Evolutionary conservation across 2,888 invertebrate genomes (phyloP).

Genomic region (Tenthredo livida): DNA sequence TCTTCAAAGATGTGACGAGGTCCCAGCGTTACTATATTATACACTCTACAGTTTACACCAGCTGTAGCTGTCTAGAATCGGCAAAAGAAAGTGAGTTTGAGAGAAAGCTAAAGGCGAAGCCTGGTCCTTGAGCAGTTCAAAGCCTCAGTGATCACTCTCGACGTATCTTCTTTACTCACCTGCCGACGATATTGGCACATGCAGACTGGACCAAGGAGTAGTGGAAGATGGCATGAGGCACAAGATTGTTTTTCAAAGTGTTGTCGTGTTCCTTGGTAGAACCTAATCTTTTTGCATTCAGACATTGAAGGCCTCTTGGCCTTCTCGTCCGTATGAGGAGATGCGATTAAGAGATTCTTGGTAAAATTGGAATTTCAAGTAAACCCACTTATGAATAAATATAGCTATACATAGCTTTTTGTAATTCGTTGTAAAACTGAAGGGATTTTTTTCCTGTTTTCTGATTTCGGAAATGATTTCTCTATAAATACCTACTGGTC

Average conservation of each 20-base stretch:
- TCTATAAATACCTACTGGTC: neutral
- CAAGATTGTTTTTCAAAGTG: neutral
- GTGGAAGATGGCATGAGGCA: neutral
- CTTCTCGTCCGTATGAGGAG: neutral
- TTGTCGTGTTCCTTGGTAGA: neutral
- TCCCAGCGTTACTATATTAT: conserved; percentile 18
- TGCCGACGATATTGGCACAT: neutral
- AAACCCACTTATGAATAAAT: neutral
- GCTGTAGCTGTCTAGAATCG: conserved; percentile 18
- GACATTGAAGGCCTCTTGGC: conserved; percentile 7
- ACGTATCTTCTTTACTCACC: conserved; percentile 28
- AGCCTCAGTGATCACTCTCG: conserved; percentile 7
- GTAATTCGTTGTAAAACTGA: neutral
- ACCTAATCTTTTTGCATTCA: conserved; percentile 12
- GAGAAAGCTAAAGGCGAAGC: conserved; percentile 46
- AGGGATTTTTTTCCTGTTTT: neutral
- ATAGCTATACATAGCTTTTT: neutral
- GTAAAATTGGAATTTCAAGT: neutral
- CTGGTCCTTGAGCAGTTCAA: conserved; percentile 31
- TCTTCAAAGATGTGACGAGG: conserved; percentile 26
- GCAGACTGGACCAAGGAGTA: neutral
- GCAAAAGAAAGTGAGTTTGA: conserved; percentile 47
- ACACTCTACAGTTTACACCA: conserved; percentile 16
- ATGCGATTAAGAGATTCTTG: neutral
- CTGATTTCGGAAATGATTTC: neutral